phyloP scores from a whole-genome alignment of 2,888 invertebrate genomes.

The Eutolmus rufibarbis region DNA sequence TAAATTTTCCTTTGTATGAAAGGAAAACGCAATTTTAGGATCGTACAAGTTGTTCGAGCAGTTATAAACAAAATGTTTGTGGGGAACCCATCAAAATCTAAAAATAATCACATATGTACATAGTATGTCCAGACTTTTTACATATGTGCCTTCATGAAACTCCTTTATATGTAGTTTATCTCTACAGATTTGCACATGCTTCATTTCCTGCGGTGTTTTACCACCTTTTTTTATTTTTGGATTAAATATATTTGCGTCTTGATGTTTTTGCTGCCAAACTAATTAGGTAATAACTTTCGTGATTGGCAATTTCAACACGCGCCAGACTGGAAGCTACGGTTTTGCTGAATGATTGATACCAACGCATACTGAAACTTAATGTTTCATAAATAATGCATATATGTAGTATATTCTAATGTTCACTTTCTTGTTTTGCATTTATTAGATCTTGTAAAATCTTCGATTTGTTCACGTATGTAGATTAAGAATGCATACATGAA shows the following conservation, averaged over 20 bases:
- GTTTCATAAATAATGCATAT: neutral
- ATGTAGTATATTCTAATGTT: neutral
- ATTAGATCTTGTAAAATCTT: neutral
- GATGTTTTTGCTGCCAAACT: neutral
- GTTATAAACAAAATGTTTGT: neutral
- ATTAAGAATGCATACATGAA: no score
- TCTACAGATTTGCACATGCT: neutral
- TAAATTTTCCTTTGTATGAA: neutral
- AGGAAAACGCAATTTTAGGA: neutral
- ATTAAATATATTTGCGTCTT: neutral
- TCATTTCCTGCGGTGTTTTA: neutral
- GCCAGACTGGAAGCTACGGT: neutral
- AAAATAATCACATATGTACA: neutral
- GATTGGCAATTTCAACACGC: neutral
- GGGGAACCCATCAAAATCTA: neutral
- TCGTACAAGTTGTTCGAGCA: neutral
- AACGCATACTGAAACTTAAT: neutral
- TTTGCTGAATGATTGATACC: neutral
- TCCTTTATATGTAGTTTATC: neutral
- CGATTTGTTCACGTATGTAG: no score
- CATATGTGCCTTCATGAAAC: neutral
- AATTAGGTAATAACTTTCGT: neutral
- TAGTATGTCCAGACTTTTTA: neutral
- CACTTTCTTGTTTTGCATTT: neutral
- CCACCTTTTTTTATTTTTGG: neutral